phyloP scores from a whole-genome alignment of 2,113 vertebrate species.

The Laticauda laticaudata region DNA sequence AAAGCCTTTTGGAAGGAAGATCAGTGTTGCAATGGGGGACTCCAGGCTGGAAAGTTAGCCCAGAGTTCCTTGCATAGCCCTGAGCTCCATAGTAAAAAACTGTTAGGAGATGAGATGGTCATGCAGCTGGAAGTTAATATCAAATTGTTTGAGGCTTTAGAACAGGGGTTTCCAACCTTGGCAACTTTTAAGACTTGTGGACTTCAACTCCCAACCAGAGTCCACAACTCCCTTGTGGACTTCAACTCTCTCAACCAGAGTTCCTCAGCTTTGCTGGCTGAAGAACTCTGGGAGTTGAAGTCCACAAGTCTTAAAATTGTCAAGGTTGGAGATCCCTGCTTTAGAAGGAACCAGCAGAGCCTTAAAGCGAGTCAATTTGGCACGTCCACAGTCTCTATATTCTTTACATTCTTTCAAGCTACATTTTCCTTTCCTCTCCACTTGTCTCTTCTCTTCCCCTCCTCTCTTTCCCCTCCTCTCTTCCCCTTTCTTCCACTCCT shows the following conservation, averaged over 20 bases:
- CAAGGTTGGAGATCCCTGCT: too few relatives aligned
- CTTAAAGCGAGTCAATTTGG: not conserved
- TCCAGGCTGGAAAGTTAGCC: not conserved
- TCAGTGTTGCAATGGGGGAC: not conserved
- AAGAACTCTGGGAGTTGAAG: too few relatives aligned
- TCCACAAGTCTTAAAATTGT: too few relatives aligned
- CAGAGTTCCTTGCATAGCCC: not conserved
- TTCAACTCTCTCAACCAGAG: too few relatives aligned
- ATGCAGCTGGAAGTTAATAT: not conserved
- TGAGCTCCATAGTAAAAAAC: not conserved
- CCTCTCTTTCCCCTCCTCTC: too few relatives aligned
- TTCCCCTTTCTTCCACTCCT: too few relatives aligned
- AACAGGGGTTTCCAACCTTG: not conserved
- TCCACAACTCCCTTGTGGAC: too few relatives aligned
- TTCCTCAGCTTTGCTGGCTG: too few relatives aligned
- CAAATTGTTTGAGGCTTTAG: not conserved
- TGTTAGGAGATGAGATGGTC: not conserved
- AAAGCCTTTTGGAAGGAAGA: not conserved
- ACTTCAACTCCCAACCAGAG: too few relatives aligned
- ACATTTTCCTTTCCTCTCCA: not conserved
- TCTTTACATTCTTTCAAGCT: not conserved
- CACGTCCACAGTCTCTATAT: not conserved
- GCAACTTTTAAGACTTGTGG: too few relatives aligned
- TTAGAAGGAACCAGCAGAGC: not conserved
- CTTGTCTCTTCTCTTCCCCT: not conserved